A percentile compares a stretch with the other conserved stretches of the same genome.
Conservation (phyloP, 2,797 vertebrate genomes). For the Chelon auratus region DNA sequence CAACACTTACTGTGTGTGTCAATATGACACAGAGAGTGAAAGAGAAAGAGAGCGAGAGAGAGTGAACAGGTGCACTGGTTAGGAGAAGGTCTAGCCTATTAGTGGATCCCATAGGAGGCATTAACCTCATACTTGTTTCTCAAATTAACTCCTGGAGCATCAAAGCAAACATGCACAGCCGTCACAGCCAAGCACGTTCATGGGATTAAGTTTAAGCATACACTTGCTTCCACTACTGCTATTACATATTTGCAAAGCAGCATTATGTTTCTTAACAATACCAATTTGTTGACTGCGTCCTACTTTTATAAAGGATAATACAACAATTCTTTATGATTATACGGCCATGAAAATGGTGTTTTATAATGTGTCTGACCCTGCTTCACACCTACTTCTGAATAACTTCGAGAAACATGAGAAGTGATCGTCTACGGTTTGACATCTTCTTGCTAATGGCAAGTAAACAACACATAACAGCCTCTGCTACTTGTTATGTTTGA, state of each 20-base stretch:
- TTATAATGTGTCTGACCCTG: no score
- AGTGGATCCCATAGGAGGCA: slow-evolving; percentile 26
- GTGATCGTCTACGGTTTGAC: no score
- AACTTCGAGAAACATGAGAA: no score
- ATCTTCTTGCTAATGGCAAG: no score
- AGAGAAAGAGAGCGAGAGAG: background rate
- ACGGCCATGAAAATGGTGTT: no score
- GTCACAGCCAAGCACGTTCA: background rate
- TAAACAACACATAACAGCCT: no score
- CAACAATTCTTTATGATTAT: background rate
- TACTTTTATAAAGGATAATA: no score
- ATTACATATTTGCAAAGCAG: background rate
- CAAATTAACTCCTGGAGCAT: slow-evolving; percentile 38
- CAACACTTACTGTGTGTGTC: background rate
- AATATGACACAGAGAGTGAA: background rate
- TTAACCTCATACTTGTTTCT: slow-evolving; percentile 29
- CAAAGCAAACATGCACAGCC: slow-evolving; percentile 9
- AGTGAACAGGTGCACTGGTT: slow-evolving; percentile 28
- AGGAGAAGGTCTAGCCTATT: slow-evolving; percentile 17
- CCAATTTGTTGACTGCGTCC: background rate
- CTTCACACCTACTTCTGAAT: no score
- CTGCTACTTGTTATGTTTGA: background rate
- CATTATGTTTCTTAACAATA: background rate
- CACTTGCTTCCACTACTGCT: background rate
- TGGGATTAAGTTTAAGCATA: background rate